Evolutionary conservation across 2,113 vertebrate genomes (phyloP).

Genomic region (Epinephelus moara): DNA sequence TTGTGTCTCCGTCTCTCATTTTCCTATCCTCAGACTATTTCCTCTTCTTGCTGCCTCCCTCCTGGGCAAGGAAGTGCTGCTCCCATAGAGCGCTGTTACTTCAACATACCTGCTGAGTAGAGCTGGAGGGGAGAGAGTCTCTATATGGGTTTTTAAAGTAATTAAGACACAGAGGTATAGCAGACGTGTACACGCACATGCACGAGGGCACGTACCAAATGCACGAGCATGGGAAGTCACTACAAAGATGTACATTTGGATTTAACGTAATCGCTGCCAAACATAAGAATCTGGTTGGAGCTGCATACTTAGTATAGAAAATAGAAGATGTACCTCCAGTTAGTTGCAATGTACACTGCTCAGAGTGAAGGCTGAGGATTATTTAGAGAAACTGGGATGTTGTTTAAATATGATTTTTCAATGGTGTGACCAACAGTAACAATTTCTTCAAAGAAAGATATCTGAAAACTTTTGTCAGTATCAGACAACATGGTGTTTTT

Average conservation of each 20-base stretch:
- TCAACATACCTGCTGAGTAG: slow-evolving; percentile 37
- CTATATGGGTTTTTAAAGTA: slow-evolving; percentile 43
- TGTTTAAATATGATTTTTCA: neutral
- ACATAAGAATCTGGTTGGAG: neutral
- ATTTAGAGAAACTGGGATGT: neutral
- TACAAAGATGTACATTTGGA: neutral
- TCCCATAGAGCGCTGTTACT: slow-evolving; percentile 44
- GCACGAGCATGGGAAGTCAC: neutral
- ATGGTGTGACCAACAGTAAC: too few species aligned
- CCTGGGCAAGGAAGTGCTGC: neutral
- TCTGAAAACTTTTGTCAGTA: neutral
- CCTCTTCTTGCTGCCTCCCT: neutral
- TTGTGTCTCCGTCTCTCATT: neutral
- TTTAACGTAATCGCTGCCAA: neutral
- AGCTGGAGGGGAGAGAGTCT: slow-evolving; percentile 35
- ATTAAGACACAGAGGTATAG: slow-evolving; percentile 60
- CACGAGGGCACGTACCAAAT: neutral
- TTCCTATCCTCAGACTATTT: neutral
- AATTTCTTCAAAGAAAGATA: neutral
- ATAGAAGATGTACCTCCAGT: neutral
- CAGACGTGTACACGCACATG: neutral
- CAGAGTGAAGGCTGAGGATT: neutral
- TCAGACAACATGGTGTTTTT: neutral
- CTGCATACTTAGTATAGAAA: too few species aligned
- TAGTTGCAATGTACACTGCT: neutral